Conservation (phyloP, 2,797 vertebrate genomes). For the Brachyrhaphis roseni region DNA sequence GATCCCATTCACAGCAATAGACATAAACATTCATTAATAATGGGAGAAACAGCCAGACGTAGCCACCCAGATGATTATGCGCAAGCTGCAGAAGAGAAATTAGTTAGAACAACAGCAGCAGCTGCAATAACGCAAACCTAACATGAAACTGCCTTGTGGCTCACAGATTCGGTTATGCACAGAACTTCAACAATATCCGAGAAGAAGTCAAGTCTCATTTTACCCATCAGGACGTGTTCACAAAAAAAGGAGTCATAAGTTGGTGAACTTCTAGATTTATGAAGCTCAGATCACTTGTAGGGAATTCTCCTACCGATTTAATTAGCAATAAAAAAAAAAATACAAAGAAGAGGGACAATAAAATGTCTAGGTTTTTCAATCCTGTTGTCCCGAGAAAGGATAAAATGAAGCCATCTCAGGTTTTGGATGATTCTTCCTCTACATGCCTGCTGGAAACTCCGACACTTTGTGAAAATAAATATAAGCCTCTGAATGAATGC, state of each 20-base stretch:
- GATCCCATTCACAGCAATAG: background rate
- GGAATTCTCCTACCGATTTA: background rate
- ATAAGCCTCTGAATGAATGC: background rate
- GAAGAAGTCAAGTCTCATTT: background rate
- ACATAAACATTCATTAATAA: background rate
- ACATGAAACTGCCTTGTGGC: background rate
- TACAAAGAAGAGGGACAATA: background rate
- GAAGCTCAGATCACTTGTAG: background rate
- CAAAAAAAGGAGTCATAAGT: background rate
- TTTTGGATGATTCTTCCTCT: background rate
- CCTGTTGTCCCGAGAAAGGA: background rate
- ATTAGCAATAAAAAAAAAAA: background rate
- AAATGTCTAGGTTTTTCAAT: background rate
- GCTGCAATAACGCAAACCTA: background rate
- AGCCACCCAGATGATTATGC: background rate
- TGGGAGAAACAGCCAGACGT: background rate
- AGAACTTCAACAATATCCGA: background rate
- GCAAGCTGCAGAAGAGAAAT: background rate
- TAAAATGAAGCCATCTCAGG: background rate
- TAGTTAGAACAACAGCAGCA: background rate
- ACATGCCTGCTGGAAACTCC: background rate
- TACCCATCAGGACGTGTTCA: background rate
- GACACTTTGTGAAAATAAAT: background rate
- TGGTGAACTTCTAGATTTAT: background rate
- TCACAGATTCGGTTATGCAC: background rate